Evolutionary conservation across 2,797 vertebrate genomes (phyloP), one percentile per base, ranked within the genome.

Genomic region (Pangasius krempfi): DNA sequence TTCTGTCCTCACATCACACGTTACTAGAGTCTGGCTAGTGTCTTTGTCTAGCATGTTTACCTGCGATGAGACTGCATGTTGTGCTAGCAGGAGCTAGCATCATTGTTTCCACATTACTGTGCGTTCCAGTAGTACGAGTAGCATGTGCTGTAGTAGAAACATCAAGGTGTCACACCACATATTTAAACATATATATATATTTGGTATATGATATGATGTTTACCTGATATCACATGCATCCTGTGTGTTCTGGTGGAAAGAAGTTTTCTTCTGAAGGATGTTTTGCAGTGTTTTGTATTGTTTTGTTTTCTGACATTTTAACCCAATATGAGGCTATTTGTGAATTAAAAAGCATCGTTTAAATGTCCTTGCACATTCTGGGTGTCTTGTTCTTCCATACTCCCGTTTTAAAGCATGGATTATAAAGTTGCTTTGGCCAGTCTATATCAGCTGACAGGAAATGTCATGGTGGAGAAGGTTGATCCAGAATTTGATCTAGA

Each of bases 401-500:
- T 16, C 1, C 20, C 30, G 33, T 6, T 81, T 40, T 40, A 81
- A 81, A 81, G 79, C 54, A 60, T 18, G 68, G 33, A 86, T 73
- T 90, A 89, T 89, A 89, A 91, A 88, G 88, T 90, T 88, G 76
- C 88, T 64, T 88, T 47, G 66, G 52, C 90, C 81, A 83, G 89
- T 88, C 89, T 88, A 88, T 89, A 88, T 81, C 87, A 88, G 58
- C 89, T 91, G 90, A 91, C 92, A 92, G 91, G 92, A 91, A 91
- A 89, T 92, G 91, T 91, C 92, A 92, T 50, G 64, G 68, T 88
- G 86, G 87, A 86, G 89, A 86, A 91, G 88, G 89, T 87, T 91
- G 91, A 88, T 88, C 70, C 90, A 91, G 89, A 91, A 89, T 91
- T 82, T 92, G 92, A 91, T 93, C 92, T 93, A 89, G 81, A 91